Base-by-base conservation (phyloP, 2,888 invertebrate species). In the Bedellia somnulentella region DNA sequence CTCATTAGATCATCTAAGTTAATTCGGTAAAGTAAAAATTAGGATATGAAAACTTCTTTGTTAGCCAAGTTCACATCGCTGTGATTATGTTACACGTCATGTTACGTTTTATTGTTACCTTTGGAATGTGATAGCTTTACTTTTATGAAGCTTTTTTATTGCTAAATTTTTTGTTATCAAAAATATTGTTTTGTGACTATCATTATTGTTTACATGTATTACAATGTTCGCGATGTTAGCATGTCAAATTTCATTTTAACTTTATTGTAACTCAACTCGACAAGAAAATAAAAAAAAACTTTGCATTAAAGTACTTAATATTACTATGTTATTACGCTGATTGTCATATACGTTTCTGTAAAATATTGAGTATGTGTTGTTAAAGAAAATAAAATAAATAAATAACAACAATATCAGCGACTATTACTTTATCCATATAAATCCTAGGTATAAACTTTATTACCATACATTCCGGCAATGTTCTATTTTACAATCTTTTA, bases 361-460 rank as follows among this genome's bases (percentile, higher is more conserved):
- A 75, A 64, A 70, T 76, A 75, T 71, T 70, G 71, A 75, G 64
- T 77, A 77, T 77, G 77, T 77, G 77, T 77, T 77, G 77, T 77
- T 77, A 70, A 75, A 76, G 64, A 75, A 66, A 75, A 75, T 73
- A 70, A 76, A 76, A 71, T 58, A 67, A 71, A 71, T 68, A 67
- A 73, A 73, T 73, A 66, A 57, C 48, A 59, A 63, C 45, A 61
- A 56, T 56, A 55, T 47, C 38, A 46, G n/a, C n/a, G n/a, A n/a
- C n/a, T n/a, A n/a, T n/a, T n/a, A n/a, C n/a, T n/a, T n/a, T n/a
- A n/a, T n/a, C n/a, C n/a, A n/a, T n/a, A n/a, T n/a, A n/a, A n/a
- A n/a, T n/a, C n/a, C n/a, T n/a, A n/a, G n/a, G n/a, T n/a, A n/a
- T n/a, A n/a, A n/a, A n/a, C n/a, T n/a, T n/a, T n/a, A n/a, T n/a